A percentile compares a stretch with the other conserved stretches of the same genome.
These are phyloP conservation scores for Molorchus minor DNA, from an alignment of 2,888 invertebrate genomes.

Conservation along the genomic window DNA sequence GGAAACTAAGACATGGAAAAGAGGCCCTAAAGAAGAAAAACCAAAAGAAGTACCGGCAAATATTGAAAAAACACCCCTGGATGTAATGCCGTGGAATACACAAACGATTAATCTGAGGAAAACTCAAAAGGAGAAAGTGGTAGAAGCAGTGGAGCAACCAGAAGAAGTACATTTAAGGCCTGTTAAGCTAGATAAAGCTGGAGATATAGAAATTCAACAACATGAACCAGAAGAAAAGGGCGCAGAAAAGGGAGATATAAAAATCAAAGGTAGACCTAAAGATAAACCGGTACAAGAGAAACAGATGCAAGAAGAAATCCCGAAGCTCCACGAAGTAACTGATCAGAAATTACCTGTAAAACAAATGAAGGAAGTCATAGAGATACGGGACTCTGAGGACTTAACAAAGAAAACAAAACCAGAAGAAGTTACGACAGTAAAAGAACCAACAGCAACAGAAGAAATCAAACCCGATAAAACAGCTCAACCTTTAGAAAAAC, in stretches of 20 bases:
- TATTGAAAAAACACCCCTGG: constrained; percentile 47
- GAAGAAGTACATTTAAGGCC: constrained; percentile 46
- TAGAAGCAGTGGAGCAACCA: constrained; percentile 50
- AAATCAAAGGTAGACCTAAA: too few species aligned
- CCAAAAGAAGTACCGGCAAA: constrained; percentile 18
- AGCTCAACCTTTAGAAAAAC: background rate
- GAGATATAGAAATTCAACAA: too few species aligned
- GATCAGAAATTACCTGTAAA: too few species aligned
- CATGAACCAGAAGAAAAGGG: too few species aligned
- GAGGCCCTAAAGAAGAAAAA: constrained; percentile 38
- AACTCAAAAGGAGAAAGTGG: constrained; percentile 54
- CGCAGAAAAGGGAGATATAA: too few species aligned
- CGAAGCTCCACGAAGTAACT: too few species aligned
- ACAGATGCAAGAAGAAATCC: too few species aligned
- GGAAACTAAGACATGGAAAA: constrained; percentile 9
- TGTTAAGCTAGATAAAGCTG: constrained; percentile 12
- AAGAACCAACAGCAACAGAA: constrained; percentile 48
- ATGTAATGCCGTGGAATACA: constrained; percentile 55
- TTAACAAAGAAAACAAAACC: constrained; percentile 58
- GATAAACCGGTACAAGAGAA: too few species aligned
- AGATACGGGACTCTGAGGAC: too few species aligned
- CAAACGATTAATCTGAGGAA: constrained; percentile 26
- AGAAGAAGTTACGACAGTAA: constrained; percentile 73
- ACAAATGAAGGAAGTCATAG: too few species aligned
- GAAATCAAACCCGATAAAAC: constrained; percentile 11